These are phyloP conservation scores for Nemoura dubitans DNA, from an alignment of 2,888 invertebrate species.

Conservation along the genomic window DNA sequence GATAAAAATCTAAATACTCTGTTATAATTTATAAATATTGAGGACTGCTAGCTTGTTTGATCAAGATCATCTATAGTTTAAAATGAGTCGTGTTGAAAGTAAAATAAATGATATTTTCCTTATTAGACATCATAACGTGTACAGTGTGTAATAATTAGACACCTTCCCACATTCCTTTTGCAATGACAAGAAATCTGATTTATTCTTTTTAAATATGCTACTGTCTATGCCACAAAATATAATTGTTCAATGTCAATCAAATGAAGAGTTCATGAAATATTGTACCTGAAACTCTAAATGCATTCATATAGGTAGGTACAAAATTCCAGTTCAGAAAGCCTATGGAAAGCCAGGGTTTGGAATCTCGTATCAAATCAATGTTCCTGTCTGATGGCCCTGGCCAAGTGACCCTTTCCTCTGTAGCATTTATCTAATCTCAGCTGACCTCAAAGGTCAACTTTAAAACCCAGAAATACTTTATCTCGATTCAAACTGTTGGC, in stretches of 20 bases:
- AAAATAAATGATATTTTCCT: slow-evolving; percentile 40
- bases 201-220: too few species aligned
- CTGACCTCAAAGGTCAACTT: slow-evolving; percentile 16
- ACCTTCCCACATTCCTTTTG: background rate
- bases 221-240: too few species aligned
- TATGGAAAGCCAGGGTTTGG: too few species aligned
- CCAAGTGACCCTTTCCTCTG: background rate
- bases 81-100: slow-evolving; percentile 35
- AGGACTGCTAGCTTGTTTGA: background rate
- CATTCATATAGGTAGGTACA: too few species aligned
- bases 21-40: background rate
- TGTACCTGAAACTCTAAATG: too few species aligned
- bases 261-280: too few species aligned
- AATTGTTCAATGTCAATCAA: background rate
- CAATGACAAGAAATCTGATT: background rate
- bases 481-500: background rate
- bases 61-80: background rate
- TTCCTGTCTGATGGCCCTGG: background rate
- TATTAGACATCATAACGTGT: slow-evolving; percentile 30
- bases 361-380: too few species aligned
- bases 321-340: too few species aligned
- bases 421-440: background rate
- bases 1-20: background rate
- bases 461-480: background rate
- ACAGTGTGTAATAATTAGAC: background rate